Evolutionary conservation across 1,140 invertebrate genomes (phyloP), one percentile per base, ranked within the genome.

Genomic region (Drosophila grimshawi): DNA sequence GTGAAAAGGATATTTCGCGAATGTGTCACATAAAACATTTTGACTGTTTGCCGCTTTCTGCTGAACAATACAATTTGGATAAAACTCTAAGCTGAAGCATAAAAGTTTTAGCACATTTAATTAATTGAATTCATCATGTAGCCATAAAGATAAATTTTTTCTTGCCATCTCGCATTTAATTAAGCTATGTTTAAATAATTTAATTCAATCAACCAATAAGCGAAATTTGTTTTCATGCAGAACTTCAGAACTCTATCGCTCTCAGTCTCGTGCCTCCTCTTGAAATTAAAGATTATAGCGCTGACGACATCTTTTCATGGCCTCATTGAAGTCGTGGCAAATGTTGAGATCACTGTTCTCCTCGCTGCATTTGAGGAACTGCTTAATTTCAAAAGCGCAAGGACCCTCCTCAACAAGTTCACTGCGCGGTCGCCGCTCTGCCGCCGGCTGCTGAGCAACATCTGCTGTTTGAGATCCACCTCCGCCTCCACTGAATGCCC

Each of bases 281-380:
- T 19, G 19, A 19, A 19, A 19, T 70, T 67, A 90, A 7, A 86
- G 10, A 69, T 88, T 86, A 7, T 90, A 86, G 11, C 73, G 74
- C 4, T 81, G 62, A 93, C 97, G 97, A 95, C 97, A 98, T 90
- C 97, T 96, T 77, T 97, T 95, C 68, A 98, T 94, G 49, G 97
- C 97, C 92, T 98, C 97, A 92, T 98, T 98, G 91, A 98, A 98
- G 45, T 97, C 97, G 76, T 97, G 95, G 83, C 97, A 98, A 0
- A 98, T 94, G 2, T 94, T 94, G 1, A 98, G 92, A 91, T 98
- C 97, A 45, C 94, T 94, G 80, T 98, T 96, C 53, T 95, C 95
- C 85, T 97, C 95, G 45, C 97, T 96, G 92, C 97, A 98, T 65
- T 97, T 95, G 19, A 98, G 93, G 93, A 98, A 98, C 88, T 98